A percentile compares a stretch with the other conserved stretches of the same genome.
Conservation (phyloP, 2,113 vertebrate species). For the Astatoreochromis straeleni region DNA sequence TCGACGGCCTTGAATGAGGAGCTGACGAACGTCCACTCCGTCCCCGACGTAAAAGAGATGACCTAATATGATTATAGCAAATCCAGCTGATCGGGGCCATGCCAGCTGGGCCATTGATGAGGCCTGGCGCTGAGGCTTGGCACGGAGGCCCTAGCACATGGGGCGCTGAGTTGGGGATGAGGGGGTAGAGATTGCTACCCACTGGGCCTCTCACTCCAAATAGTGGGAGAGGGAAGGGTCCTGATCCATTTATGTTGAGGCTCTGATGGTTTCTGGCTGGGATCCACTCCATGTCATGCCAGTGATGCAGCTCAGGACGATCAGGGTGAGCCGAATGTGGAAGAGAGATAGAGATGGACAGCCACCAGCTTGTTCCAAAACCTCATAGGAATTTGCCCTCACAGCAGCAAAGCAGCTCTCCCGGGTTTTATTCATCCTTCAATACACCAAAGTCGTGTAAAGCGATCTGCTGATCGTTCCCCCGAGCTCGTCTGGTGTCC, state of each 20-base stretch:
- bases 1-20: slow-evolving; percentile 10
- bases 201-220: background rate
- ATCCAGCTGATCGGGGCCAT: slow-evolving; percentile 55
- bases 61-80: slow-evolving; percentile 62
- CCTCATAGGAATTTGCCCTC: slow-evolving; percentile 23
- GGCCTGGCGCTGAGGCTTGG: slow-evolving; percentile 38
- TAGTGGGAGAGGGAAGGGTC: background rate
- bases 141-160: slow-evolving; percentile 30
- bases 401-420: slow-evolving; percentile 8
- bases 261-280: slow-evolving; percentile 24
- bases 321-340: background rate
- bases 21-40: slow-evolving; percentile 27
- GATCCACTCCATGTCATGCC: slow-evolving; percentile 15
- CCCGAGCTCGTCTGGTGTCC: background rate
- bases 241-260: slow-evolving; percentile 25
- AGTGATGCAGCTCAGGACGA: background rate
- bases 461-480: slow-evolving; percentile 1
- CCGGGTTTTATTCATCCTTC: slow-evolving; percentile 21
- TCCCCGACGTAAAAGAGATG: slow-evolving; percentile 45
- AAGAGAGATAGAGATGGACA: slow-evolving; percentile 28
- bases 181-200: background rate
- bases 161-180: background rate
- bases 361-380: slow-evolving; percentile 28
- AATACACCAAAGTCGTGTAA: background rate
- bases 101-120: slow-evolving; percentile 56